Evolutionary conservation across 1,140 invertebrate genomes (phyloP), one percentile per base, ranked within the genome.

Genomic region (Eupeodes corollae): DNA sequence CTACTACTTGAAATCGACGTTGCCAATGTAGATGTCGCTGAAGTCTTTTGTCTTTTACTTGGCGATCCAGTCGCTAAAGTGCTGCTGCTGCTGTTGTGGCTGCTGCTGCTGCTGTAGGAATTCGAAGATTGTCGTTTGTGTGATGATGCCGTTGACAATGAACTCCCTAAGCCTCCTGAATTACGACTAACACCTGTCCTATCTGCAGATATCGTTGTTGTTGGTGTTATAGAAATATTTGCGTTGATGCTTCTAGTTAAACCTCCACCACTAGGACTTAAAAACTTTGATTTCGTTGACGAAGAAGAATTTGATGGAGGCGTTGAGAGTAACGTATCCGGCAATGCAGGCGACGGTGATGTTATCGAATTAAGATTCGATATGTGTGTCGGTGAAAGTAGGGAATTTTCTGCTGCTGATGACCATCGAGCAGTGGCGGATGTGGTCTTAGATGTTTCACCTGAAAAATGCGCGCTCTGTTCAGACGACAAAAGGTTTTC

Each of bases 351-450:
- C 14, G 63, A 67, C 14, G 63, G 63, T 19, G 63, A 67, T 16
- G 63, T 67, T 33, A 67, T 67, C 35, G 63, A 64, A 47, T 64
- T 67, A 19, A 67, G 61, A 38, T 66, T 67, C 18, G 63, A 66
- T 45, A 65, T 16, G 42, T 58, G 62, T 21, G 62, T 56, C 31
- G 63, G 60, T 14, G 63, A 59, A 16, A 61, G 56, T 30, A 59
- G 59, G 46, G 60, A 63, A 8, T 26, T 26, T 26, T 26, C 21
- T 5, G 12, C 18, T 15, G 59, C 57, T 42, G 59, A 61, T 2
- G 57, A 57, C 16, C 61, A 63, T n/a, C n/a, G n/a, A 16, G 61
- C 32, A 8, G 32, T 32, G 18, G 47, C 34, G 18, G 47, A 45
- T 6, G 31, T n/a, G 6, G 32, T 13, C 6, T 31, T 44, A 32